A percentile compares a stretch with the other conserved stretches of the same genome.
These are phyloP conservation scores for Lepus americanus DNA, from an alignment of 2,113 vertebrate species.

Conservation along the genomic window DNA sequence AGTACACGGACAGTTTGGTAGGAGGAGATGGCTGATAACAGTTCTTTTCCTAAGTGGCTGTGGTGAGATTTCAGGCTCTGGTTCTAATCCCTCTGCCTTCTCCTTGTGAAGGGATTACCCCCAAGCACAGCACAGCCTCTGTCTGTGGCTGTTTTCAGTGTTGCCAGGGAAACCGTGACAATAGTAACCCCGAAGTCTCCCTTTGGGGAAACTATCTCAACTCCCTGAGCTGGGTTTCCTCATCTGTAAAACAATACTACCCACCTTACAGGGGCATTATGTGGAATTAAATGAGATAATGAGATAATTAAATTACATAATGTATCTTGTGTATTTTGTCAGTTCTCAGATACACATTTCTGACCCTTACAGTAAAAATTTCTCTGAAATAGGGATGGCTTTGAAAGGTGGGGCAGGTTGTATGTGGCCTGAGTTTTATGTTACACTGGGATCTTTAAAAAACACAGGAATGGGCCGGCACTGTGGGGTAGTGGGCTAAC, in stretches of 20 bases:
- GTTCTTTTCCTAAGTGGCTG: constrained; percentile 1
- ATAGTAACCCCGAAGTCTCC: not conserved
- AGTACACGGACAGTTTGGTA: constrained; percentile 31
- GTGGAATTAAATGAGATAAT: not conserved
- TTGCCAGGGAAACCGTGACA: not conserved
- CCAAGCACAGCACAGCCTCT: not conserved
- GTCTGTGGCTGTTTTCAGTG: not conserved
- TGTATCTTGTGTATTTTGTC: not conserved
- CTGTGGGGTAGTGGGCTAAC: no score
- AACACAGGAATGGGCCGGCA: not conserved
- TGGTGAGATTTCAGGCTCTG: not conserved
- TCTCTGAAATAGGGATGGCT: not conserved
- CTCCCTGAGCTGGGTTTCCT: not conserved
- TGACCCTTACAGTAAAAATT: not conserved
- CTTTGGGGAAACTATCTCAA: not conserved
- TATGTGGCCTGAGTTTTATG: not conserved
- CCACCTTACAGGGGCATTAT: not conserved
- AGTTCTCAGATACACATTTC: not conserved
- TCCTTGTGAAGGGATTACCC: not conserved
- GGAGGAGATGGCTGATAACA: not conserved
- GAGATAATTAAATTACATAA: constrained; percentile 19
- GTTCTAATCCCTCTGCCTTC: not conserved
- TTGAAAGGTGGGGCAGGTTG: not conserved
- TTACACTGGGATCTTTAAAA: not conserved
- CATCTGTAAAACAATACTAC: not conserved